Percentiles rank a stretch among this genome's conserved stretches.
Evolutionary conservation across 2,797 vertebrate genomes (phyloP).

Genomic region (Phylloscopus collybita): DNA sequence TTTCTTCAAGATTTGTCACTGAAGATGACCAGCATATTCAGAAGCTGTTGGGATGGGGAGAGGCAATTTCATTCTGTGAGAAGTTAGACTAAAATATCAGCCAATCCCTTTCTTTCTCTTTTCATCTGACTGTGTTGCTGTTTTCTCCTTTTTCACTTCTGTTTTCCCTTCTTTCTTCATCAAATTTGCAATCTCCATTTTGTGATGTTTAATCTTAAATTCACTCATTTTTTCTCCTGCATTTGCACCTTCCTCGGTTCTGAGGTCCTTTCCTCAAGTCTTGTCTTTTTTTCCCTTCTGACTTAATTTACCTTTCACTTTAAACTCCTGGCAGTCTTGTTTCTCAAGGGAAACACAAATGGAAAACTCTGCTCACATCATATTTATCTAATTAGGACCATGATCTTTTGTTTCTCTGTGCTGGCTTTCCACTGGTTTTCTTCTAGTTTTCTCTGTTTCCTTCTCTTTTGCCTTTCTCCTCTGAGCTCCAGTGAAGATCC

Average conservation of each 20-base stretch:
- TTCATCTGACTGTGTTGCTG: not conserved
- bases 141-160: not conserved
- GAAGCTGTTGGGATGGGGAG: not conserved
- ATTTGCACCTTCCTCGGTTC: not conserved
- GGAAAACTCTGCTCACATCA: not conserved
- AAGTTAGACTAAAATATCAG: not conserved
- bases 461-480: not conserved
- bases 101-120: not conserved
- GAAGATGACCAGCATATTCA: not conserved
- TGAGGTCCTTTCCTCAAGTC: not conserved
- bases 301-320: slow-evolving; percentile 12
- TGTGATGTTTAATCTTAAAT: not conserved
- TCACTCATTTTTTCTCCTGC: not conserved
- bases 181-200: not conserved
- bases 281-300: not conserved
- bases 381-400: not conserved
- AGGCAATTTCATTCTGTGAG: not conserved
- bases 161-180: not conserved
- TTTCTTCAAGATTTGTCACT: not conserved
- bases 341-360: not conserved
- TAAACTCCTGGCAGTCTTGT: not conserved
- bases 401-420: not conserved
- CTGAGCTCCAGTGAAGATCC: not conserved
- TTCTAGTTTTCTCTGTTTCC: not conserved
- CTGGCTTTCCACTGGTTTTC: not conserved